Conservation (phyloP, 2,113 vertebrate genomes). For the Copsychus sechellarum region DNA sequence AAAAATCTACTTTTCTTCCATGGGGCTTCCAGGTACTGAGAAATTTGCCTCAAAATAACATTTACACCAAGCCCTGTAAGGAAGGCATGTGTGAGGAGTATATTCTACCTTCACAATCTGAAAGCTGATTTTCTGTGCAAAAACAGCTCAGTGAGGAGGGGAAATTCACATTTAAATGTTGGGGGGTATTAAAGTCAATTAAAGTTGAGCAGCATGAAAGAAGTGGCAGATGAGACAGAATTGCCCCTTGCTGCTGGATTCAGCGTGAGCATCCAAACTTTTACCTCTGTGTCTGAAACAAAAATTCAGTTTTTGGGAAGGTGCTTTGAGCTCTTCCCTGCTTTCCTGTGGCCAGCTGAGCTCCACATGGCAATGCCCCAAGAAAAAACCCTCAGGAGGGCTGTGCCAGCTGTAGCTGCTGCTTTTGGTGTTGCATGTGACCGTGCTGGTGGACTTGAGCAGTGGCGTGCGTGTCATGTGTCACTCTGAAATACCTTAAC, state of each 20-base stretch:
- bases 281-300: background rate
- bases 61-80: background rate
- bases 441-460: background rate
- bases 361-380: background rate
- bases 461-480: slow-evolving; percentile 28
- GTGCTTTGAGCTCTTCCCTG: background rate
- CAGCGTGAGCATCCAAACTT: background rate
- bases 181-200: background rate
- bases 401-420: slow-evolving; percentile 48
- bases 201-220: background rate
- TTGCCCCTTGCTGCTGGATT: background rate
- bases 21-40: background rate
- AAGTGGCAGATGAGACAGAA: background rate
- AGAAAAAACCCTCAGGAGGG: background rate
- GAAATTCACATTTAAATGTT: background rate
- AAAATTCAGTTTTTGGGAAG: background rate
- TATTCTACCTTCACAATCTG: background rate
- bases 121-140: background rate
- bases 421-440: slow-evolving; percentile 57
- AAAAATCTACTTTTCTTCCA: background rate
- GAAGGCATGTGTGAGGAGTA: background rate
- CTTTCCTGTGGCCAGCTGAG: background rate
- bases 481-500: slow-evolving; percentile 57
- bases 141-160: background rate
- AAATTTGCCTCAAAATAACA: background rate